Base-by-base conservation (phyloP, 1,140 invertebrate species). In the Philaenus spumarius region DNA sequence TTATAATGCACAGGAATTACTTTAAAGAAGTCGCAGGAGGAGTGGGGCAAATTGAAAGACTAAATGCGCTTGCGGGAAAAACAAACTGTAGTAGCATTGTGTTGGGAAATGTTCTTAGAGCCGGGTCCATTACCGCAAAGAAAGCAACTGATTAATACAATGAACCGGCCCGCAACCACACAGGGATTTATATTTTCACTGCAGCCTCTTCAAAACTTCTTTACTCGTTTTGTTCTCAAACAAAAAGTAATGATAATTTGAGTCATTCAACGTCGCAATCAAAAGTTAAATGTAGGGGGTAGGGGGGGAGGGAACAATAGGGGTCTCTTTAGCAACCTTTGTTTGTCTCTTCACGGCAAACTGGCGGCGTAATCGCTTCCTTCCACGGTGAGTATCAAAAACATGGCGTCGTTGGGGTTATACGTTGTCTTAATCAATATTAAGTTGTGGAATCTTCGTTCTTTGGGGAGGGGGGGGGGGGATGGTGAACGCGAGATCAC, bases 181-280 rank as follows among this genome's bases (percentile, higher is more conserved):
- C 9, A 9, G 3, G 26, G 26, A 30, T 30, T 30, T 30, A 53
- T 30, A 53, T 37, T 53, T 53, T 53, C 39, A 37, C 39, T 26
- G 51, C 34, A 53, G 30, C 17, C 51, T 53, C 51, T 53, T 37
- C 20, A 34, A 26, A 37, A 53, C 51, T 53, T 37, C 46, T 48
- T 48, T 48, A 22, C 22, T 23, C 23, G 26, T 30, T 30, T 53
- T 46, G 12, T 39, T 39, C 22, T 26, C 30, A 40, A 42, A 55
- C 52, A 55, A 55, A 40, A 23, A 42, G 55, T 57, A 57, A 57
- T 57, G 55, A 57, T 57, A 57, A 57, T 57, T 57, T 43, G 43
- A 57, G 42, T 57, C 55, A 57, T 46, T 57, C 26, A 30, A 19
- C 42, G 34, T 30, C 39, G 55, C 55, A 56, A 56, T 56, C 55